Evolutionary conservation across 1,140 invertebrate species (phyloP).

Genomic region (Gonioctena quinquepunctata): DNA sequence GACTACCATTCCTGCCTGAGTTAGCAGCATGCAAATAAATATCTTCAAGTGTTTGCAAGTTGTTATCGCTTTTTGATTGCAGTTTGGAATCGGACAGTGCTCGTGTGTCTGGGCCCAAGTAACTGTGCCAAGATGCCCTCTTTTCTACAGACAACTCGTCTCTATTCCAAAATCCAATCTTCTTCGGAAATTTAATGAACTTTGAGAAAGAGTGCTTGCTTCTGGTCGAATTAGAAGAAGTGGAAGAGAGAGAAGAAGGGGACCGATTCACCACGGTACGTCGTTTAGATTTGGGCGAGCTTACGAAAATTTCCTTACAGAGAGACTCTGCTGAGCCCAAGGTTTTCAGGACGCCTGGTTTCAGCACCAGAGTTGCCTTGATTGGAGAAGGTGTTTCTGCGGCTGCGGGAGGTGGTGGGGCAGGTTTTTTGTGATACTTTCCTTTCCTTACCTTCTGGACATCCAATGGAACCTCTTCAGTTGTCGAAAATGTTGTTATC

Average conservation of each 20-base stretch:
- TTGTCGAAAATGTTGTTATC: not conserved
- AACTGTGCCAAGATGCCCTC: conserved; percentile 14
- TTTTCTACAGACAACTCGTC: not conserved
- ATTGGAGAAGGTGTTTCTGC: conserved; percentile 27
- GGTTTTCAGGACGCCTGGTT: conserved; percentile 49
- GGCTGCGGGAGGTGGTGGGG: conserved; percentile 43
- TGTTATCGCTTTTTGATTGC: conserved; percentile 36
- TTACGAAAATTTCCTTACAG: conserved; percentile 40
- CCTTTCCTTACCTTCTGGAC: conserved; percentile 40
- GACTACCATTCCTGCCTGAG: conserved; percentile 23
- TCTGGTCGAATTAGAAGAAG: conserved; percentile 5
- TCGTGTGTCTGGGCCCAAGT: not conserved
- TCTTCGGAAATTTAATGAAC: conserved; percentile 38
- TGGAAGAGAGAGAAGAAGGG: conserved; percentile 23
- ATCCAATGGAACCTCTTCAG: not conserved
- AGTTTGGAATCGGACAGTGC: conserved; percentile 23
- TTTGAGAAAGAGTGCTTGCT: conserved; percentile 29
- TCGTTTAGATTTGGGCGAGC: conserved; percentile 47
- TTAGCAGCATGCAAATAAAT: not conserved
- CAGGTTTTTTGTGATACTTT: conserved; percentile 51
- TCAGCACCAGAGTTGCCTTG: conserved; percentile 50
- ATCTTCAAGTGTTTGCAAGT: conserved; percentile 13
- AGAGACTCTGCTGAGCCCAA: conserved; percentile 28
- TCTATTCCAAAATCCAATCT: conserved; percentile 28
- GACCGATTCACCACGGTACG: conserved; percentile 13